Base-by-base conservation (phyloP, 2,113 vertebrate genomes). In the Chascanopsetta lugubris region DNA sequence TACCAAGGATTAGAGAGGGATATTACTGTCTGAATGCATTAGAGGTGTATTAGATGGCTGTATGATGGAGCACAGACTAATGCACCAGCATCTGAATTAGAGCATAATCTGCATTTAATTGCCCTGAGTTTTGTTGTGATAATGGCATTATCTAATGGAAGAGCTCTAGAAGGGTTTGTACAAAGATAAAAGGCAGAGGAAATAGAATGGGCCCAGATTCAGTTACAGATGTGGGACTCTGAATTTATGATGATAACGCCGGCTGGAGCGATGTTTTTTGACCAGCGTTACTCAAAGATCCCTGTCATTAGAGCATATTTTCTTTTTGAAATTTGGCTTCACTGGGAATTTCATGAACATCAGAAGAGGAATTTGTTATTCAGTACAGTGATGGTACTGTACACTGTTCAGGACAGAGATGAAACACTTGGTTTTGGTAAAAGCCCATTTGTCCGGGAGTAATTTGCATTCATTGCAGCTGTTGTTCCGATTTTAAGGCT, bases 91-190 rank as follows among this genome's bases (percentile, higher is more conserved):
- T 72, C 78, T 80, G 72, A 88, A 87, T 86, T 84, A 82, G 49
- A 73, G 70, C 29, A 2, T 86, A 89, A 91, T 91, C 85, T 89
- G 65, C 77, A 76, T 90, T 88, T 90, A 90, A 92, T 91, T 92
- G 88, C 77, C 83, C 38, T 20, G 86, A 80, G 59, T 90, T 91
- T 88, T 78, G 85, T 86, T 90, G 79, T 82, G 61, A 81, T 89
- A 83, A 88, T 86, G 69, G 74, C 38, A 83, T 90, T 86, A 91
- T 87, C 80, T 84, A 90, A 90, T 87, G 84, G 83, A 80, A 77
- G 70, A 79, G 84, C 61, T 58, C 24, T 49, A 15, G 66, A 79
- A 77, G 55, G 74, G 61, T 66, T 85, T 69, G 66, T 53, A 46
- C 0, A 10, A 68, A 71, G 78, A 71, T 62, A 79, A 73, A 79